Evolutionary conservation across 2,797 vertebrate genomes (phyloP).

Genomic region (Odontamblyopus lacepedii): DNA sequence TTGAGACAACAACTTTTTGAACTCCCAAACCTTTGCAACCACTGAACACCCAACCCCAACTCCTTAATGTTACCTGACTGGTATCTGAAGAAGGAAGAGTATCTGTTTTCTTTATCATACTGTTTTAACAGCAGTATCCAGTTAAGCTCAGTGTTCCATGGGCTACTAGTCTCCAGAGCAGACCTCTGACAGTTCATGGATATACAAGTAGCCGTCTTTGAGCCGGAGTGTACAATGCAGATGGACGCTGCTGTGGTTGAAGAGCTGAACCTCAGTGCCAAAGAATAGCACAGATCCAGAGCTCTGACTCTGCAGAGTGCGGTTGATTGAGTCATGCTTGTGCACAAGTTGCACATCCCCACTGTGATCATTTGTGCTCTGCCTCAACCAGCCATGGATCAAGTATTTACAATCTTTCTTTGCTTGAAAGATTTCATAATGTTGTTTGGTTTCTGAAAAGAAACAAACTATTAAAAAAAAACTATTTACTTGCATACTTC

Average conservation of each 20-base stretch:
- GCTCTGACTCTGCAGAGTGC: accelerated
- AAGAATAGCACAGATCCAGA: constrained; percentile 1
- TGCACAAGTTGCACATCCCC: neutral
- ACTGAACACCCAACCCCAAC: neutral
- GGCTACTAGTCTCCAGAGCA: neutral
- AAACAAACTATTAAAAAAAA: neutral
- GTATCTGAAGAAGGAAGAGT: neutral
- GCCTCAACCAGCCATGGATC: constrained; percentile 42
- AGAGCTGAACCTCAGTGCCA: accelerated
- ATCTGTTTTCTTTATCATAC: neutral
- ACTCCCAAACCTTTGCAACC: neutral
- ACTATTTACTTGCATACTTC: neutral
- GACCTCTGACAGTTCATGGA: constrained; percentile 35
- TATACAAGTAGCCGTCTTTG: constrained; percentile 23
- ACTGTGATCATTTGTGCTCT: neutral
- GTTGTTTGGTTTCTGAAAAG: constrained; percentile 15
- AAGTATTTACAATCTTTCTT: neutral
- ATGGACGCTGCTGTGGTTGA: neutral
- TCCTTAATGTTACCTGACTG: neutral
- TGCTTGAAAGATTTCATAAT: constrained; percentile 41
- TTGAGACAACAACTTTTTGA: neutral
- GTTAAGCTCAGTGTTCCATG: neutral
- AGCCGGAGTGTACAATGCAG: neutral
- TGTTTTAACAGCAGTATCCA: neutral
- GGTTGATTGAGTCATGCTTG: accelerated